Evolutionary conservation across 2,888 invertebrate genomes (phyloP).

Genomic region (Schizotus pectinicornis): DNA sequence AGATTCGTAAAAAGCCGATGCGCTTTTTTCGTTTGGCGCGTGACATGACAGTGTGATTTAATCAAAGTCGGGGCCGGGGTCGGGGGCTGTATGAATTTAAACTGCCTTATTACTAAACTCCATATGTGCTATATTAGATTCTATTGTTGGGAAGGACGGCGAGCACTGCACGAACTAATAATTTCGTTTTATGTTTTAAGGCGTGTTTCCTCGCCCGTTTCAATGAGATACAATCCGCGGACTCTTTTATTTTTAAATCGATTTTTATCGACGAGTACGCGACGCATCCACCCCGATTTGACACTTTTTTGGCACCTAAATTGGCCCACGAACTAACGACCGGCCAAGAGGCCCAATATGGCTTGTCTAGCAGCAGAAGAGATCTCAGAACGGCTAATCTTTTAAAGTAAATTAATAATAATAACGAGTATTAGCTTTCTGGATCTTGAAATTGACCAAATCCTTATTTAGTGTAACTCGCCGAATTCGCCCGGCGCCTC

Average conservation of each 20-base stretch:
- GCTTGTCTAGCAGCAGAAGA: no score
- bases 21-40: conserved; percentile 41
- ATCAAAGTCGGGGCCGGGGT: conserved; percentile 44
- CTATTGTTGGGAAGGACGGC: conserved; percentile 38
- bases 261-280: conserved; percentile 15
- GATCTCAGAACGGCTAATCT: no score
- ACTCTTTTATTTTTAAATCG: conserved; percentile 23
- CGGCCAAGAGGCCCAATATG: no score
- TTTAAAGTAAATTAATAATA: no score
- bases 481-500: no score
- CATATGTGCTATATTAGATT: conserved; percentile 48
- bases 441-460: no score
- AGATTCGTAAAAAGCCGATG: conserved; percentile 23
- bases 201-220: conserved; percentile 9
- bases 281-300: not conserved
- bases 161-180: conserved; percentile 21
- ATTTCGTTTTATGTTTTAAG: conserved; percentile 5
- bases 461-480: no score
- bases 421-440: no score
- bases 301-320: not conserved
- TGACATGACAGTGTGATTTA: conserved; percentile 50
- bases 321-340: not conserved
- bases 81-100: conserved; percentile 49
- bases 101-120: conserved; percentile 49
- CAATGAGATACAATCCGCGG: conserved; percentile 20